phyloP scores from a whole-genome alignment of 35 echinoderm and acorn worm genomes.

The Apostichopus californicus region DNA sequence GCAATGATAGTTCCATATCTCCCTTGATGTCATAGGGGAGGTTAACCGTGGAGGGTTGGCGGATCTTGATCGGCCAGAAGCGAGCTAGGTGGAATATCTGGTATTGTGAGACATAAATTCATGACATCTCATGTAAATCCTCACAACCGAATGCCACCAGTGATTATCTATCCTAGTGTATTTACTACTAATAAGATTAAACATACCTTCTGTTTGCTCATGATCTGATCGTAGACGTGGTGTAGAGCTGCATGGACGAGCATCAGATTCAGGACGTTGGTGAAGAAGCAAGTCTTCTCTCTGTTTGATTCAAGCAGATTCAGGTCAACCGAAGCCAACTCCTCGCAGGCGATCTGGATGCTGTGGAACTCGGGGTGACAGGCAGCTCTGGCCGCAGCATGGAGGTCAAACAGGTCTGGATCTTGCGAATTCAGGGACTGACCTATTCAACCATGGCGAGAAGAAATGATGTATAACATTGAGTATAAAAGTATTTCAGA shows the following conservation, averaged over 20 bases:
- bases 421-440: conserved; percentile 48
- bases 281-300: conserved; percentile 91
- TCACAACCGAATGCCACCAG: too few relatives aligned
- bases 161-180: too few relatives aligned
- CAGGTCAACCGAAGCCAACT: conserved; percentile 75
- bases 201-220: conserved; percentile 69
- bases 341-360: conserved; percentile 69
- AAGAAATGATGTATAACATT: background rate
- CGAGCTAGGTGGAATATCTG: too few relatives aligned
- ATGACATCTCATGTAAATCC: too few relatives aligned
- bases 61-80: too few relatives aligned
- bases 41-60: too few relatives aligned
- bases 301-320: conserved; percentile 57
- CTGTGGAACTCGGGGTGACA: conserved; percentile 75
- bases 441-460: conserved; percentile 41
- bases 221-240: conserved; percentile 65
- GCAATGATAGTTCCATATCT: too few relatives aligned
- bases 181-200: background rate
- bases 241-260: conserved; percentile 74
- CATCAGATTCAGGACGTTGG: conserved; percentile 92
- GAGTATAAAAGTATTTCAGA: too few relatives aligned
- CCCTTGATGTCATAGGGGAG: too few relatives aligned
- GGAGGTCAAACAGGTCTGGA: conserved; percentile 67
- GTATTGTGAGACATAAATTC: too few relatives aligned
- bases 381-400: conserved; percentile 39